Percentiles rank a stretch among this genome's conserved stretches.
Conservation (phyloP, 2,113 vertebrate genomes). For the Symphodus melops region DNA sequence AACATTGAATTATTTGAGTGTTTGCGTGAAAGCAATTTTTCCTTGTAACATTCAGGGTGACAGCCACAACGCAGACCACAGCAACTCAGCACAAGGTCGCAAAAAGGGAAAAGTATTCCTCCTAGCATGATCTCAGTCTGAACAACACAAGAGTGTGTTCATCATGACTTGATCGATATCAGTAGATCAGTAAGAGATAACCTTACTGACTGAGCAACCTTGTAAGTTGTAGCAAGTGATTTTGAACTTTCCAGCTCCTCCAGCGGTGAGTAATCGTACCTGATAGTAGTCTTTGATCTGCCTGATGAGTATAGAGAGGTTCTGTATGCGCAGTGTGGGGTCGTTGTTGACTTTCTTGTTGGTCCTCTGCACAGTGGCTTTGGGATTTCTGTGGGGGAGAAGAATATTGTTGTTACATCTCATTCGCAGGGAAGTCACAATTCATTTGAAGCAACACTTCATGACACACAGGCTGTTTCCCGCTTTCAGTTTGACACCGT, state of each 20-base stretch:
- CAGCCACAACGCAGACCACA: slow-evolving; percentile 1
- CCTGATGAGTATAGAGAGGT: slow-evolving; percentile 92
- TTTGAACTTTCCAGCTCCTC: neutral
- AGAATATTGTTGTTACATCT: neutral
- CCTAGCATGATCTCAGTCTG: neutral
- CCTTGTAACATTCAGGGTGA: neutral
- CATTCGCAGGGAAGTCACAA: neutral
- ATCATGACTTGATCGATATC: neutral
- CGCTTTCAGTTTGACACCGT: slow-evolving; percentile 14
- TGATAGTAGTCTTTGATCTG: slow-evolving; percentile 97
- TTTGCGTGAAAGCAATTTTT: slow-evolving; percentile 26
- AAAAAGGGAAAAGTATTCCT: neutral
- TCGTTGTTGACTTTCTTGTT: slow-evolving; percentile 98
- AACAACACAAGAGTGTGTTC: neutral
- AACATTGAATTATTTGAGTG: neutral
- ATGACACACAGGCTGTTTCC: too few species aligned
- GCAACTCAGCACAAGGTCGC: neutral
- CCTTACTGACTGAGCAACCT: neutral
- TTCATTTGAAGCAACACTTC: neutral
- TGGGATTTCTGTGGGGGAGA: slow-evolving; percentile 88
- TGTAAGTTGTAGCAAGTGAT: neutral
- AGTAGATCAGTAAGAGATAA: too few species aligned
- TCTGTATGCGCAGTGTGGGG: slow-evolving; percentile 93
- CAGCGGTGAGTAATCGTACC: slow-evolving; percentile 81
- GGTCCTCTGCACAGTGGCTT: slow-evolving; percentile 91